Evolutionary conservation across 2,888 invertebrate species (phyloP).

Genomic region (Dynastes hyllus): DNA sequence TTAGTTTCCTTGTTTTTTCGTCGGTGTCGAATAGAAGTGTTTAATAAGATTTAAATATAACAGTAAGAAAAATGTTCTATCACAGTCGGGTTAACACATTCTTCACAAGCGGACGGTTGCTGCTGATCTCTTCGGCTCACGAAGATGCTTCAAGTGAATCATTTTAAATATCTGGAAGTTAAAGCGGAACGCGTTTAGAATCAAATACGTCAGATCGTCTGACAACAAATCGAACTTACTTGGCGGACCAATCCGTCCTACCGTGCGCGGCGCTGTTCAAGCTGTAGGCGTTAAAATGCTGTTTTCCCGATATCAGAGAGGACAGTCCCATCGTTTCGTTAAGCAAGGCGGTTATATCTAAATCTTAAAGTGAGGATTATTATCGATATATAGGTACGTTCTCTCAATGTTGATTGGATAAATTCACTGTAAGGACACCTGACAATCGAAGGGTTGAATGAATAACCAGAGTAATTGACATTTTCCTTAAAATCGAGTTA

Average conservation of each 20-base stretch:
- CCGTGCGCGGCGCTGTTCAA: slow-evolving; percentile 60
- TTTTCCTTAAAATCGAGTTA: too few species aligned
- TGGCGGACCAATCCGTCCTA: slow-evolving; percentile 65
- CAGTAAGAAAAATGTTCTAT: slow-evolving; percentile 50
- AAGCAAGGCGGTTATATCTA: slow-evolving; percentile 61
- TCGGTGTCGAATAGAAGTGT: slow-evolving; percentile 2
- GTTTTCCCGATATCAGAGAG: slow-evolving; percentile 62
- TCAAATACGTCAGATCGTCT: background rate
- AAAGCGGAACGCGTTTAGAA: background rate
- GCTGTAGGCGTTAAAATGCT: slow-evolving; percentile 61
- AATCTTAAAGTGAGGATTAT: slow-evolving; percentile 1
- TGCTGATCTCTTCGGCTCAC: slow-evolving; percentile 7
- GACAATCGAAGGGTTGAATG: too few species aligned
- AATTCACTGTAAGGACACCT: too few species aligned
- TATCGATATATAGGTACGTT: too few species aligned
- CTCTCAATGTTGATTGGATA: too few species aligned
- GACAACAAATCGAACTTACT: slow-evolving; percentile 59
- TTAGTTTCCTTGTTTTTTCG: background rate
- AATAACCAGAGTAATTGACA: too few species aligned
- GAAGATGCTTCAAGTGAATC: background rate
- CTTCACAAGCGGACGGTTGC: background rate
- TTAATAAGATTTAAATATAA: slow-evolving; percentile 40
- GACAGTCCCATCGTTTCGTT: slow-evolving; percentile 61
- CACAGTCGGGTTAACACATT: slow-evolving; percentile 44
- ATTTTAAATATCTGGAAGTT: slow-evolving; percentile 48